A percentile compares a stretch with the other conserved stretches of the same genome.
Evolutionary conservation across 2,888 invertebrate species (phyloP).

Genomic region (Aporophyla lueneburgensis): DNA sequence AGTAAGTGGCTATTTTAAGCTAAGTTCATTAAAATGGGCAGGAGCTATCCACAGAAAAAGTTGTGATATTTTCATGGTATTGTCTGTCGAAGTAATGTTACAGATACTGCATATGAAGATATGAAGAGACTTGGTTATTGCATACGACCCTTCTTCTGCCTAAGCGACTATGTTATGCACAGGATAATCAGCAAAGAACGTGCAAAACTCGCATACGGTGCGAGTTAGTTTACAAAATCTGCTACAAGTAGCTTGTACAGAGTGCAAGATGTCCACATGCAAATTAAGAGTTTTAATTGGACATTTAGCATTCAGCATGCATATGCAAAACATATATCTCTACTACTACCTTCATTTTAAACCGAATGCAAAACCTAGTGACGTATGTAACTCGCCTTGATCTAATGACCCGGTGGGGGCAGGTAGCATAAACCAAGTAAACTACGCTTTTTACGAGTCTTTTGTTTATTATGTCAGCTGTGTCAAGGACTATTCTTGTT

Average conservation of each 20-base stretch:
- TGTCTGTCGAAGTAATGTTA: not conserved
- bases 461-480: constrained; percentile 30
- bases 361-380: constrained; percentile 25
- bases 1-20: not conserved
- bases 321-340: not conserved
- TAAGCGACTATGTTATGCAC: not conserved
- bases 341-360: not conserved
- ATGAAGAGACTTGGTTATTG: too few relatives aligned
- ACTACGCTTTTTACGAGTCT: constrained; percentile 36
- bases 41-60: not conserved
- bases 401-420: constrained; percentile 52
- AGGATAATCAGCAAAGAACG: not conserved
- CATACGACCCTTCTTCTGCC: not conserved
- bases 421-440: not conserved
- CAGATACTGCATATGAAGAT: not conserved
- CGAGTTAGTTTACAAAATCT: not conserved
- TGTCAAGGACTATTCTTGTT: constrained; percentile 55
- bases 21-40: not conserved
- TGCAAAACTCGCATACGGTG: not conserved
- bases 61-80: not conserved
- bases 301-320: constrained; percentile 5
- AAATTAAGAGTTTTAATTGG: constrained; percentile 15
- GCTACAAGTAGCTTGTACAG: not conserved
- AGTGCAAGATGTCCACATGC: not conserved
- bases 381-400: constrained; percentile 47